phyloP scores from a whole-genome alignment of 92 coral and sea anemone genomes.

The Anthopleura xanthogrammica region DNA sequence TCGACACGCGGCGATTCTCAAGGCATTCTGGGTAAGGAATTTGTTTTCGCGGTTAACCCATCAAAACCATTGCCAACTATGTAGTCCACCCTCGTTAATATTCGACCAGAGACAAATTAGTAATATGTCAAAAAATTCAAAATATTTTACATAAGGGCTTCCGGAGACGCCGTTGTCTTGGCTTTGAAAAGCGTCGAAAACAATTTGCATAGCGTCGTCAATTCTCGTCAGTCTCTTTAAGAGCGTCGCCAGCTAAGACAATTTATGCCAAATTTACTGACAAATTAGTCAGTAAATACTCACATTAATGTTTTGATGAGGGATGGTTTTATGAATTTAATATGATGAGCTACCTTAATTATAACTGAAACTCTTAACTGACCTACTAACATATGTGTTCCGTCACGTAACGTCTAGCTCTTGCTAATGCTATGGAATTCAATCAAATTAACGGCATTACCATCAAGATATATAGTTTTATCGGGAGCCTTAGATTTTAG shows the following conservation, averaged over 20 bases:
- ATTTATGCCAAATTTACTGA: neutral
- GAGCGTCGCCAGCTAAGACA: neutral
- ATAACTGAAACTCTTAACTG: neutral
- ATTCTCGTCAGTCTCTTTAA: neutral
- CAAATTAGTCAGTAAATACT: too few species aligned
- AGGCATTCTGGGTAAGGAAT: neutral
- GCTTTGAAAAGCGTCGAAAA: neutral
- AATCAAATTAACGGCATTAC: slow-evolving; percentile 1
- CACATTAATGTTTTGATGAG: too few species aligned
- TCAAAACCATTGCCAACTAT: neutral
- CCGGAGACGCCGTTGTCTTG: neutral
- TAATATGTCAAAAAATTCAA: slow-evolving; percentile 4
- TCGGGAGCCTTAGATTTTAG: neutral
- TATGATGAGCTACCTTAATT: neutral
- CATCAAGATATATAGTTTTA: neutral
- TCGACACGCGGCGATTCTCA: neutral
- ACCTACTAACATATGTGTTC: neutral
- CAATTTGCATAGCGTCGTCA: neutral
- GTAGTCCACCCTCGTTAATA: neutral
- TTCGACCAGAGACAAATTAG: slow-evolving; percentile 1
- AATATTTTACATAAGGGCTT: neutral
- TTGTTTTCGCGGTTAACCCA: neutral
- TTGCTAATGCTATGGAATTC: neutral
- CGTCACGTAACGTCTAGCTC: neutral
- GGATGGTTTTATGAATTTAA: too few species aligned